These are phyloP conservation scores for Erethizon dorsatum DNA, from an alignment of 2,797 vertebrate species.

Conservation along the genomic window DNA sequence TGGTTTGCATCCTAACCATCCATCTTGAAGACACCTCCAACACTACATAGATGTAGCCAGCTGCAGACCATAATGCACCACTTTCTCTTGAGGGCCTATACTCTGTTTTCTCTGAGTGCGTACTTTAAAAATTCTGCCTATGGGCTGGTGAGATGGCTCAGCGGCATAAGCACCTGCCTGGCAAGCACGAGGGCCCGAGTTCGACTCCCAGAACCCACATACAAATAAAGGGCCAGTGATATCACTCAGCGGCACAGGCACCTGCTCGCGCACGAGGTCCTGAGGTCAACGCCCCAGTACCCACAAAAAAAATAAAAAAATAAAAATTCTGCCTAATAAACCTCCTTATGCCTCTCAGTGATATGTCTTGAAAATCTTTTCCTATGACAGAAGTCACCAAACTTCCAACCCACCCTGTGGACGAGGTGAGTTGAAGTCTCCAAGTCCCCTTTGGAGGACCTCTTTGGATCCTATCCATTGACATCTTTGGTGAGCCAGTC, in stretches of 20 bases:
- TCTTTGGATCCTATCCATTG: not conserved
- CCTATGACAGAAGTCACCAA: not conserved
- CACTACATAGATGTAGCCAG: not conserved
- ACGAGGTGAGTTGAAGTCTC: not conserved
- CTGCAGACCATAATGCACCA: not conserved
- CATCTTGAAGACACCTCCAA: not conserved
- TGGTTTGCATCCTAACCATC: not conserved
- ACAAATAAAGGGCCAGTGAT: too few relatives aligned
- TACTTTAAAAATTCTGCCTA: not conserved
- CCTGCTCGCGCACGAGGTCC: too few relatives aligned
- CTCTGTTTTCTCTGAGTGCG: not conserved
- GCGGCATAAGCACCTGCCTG: too few relatives aligned
- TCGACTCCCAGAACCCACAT: too few relatives aligned
- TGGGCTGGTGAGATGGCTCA: too few relatives aligned
- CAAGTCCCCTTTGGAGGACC: not conserved
- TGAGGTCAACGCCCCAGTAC: too few relatives aligned
- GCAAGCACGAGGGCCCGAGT: too few relatives aligned
- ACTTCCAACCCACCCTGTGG: not conserved
- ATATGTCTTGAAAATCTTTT: not conserved
- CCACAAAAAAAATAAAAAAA: too few relatives aligned
- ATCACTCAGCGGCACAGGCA: too few relatives aligned
- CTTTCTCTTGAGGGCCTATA: not conserved
- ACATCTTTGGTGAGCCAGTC: not conserved
- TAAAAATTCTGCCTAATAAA: not conserved
- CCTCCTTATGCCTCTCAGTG: not conserved